Conservation (phyloP, 1,140 invertebrate genomes). For the Drosophila littoralis region DNA sequence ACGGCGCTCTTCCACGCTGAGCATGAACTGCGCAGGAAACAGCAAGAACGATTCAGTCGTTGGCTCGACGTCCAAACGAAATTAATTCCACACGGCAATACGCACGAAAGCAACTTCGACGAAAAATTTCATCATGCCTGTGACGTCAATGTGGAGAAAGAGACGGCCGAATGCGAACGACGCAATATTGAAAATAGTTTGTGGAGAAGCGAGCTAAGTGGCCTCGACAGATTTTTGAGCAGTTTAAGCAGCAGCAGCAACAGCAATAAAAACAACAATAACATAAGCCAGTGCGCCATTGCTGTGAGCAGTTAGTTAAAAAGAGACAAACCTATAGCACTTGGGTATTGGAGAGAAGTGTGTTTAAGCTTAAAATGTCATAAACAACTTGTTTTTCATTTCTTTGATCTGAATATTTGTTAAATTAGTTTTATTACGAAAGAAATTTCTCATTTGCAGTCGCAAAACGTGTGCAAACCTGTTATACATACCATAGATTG, state of each 20-base stretch:
- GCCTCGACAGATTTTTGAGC: conserved; percentile 79
- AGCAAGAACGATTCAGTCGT: conserved; percentile 77
- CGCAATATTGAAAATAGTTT: conserved; percentile 71
- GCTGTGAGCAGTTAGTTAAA: conserved; percentile 64
- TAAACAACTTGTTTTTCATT: conserved; percentile 43
- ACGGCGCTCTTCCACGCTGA: conserved; percentile 75
- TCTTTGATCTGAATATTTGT: conserved; percentile 57
- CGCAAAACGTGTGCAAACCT: conserved; percentile 69
- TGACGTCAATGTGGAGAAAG: conserved; percentile 25
- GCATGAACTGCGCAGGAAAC: conserved; percentile 78
- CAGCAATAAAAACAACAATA: conserved; percentile 15
- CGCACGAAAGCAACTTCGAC: conserved; percentile 55
- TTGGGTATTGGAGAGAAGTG: conserved; percentile 25
- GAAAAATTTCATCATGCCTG: conserved; percentile 29
- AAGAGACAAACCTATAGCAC: conserved; percentile 57
- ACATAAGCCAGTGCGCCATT: conserved; percentile 56
- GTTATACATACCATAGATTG: conserved; percentile 63
- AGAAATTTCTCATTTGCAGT: conserved; percentile 84
- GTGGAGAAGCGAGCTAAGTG: conserved; percentile 82
- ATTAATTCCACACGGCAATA: conserved; percentile 67
- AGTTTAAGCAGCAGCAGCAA: conserved; percentile 67
- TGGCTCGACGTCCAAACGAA: conserved; percentile 79
- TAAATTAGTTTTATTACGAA: conserved; percentile 83
- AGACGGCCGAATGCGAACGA: conserved; percentile 53
- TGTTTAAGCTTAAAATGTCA: conserved; percentile 37